Evolutionary conservation across 2,888 invertebrate genomes (phyloP).

Genomic region (Netelia melanura): DNA sequence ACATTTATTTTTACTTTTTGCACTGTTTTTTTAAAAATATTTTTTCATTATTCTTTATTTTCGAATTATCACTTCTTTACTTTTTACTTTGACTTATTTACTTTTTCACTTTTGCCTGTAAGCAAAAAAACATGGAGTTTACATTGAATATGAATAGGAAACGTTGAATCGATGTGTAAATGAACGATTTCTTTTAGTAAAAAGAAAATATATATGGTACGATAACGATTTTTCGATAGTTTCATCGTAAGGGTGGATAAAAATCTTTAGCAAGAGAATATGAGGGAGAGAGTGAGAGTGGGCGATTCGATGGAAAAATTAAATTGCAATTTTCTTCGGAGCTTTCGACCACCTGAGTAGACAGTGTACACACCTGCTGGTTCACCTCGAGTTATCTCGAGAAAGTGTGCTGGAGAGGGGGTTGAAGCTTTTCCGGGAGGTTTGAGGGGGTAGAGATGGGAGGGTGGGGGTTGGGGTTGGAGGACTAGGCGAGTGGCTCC

Average conservation of each 20-base stretch:
- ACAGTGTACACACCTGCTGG: constrained; percentile 43
- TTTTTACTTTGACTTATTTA: background rate
- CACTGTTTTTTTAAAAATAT: too few species aligned
- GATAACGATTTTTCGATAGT: constrained; percentile 60
- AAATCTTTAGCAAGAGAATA: background rate
- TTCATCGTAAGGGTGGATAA: background rate
- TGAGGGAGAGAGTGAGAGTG: background rate
- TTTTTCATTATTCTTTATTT: too few species aligned
- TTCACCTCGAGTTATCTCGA: constrained; percentile 29
- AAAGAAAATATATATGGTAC: constrained; percentile 20
- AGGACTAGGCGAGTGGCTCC: constrained; percentile 32
- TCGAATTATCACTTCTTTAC: background rate
- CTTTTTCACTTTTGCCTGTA: background rate
- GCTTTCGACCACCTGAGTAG: constrained; percentile 47
- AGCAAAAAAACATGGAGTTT: background rate
- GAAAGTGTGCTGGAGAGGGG: constrained; percentile 14
- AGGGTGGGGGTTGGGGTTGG: constrained; percentile 10
- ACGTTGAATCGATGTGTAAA: constrained; percentile 10
- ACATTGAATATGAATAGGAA: constrained; percentile 10
- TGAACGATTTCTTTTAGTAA: constrained; percentile 27
- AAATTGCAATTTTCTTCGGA: constrained; percentile 59
- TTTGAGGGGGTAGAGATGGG: constrained; percentile 11
- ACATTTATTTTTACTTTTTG: too few species aligned
- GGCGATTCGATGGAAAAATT: constrained; percentile 51
- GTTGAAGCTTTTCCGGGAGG: constrained; percentile 37